Percentiles rank a stretch among this genome's conserved stretches.
phyloP scores from a whole-genome alignment of 2,888 invertebrate genomes.

The Sinelater perroti region DNA sequence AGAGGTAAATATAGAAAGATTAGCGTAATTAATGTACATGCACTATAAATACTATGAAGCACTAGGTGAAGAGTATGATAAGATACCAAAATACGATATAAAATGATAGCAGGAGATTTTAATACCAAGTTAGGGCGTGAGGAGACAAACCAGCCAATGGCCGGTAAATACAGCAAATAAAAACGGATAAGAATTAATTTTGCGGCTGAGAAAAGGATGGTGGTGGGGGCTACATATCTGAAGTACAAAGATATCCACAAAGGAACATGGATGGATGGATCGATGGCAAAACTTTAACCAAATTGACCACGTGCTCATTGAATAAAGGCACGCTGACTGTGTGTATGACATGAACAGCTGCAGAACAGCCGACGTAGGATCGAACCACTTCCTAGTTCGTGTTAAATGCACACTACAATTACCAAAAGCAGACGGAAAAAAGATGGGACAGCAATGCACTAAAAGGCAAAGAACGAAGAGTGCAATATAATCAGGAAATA shows the following conservation, averaged over 20 bases:
- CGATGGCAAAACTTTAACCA: conserved; percentile 16
- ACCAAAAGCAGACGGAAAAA: no score
- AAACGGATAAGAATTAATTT: no score
- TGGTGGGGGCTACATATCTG: background rate
- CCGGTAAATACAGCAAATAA: conserved; percentile 22
- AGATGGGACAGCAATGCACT: no score
- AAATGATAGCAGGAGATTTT: conserved; percentile 33
- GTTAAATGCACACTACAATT: no score
- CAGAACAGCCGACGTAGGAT: no score
- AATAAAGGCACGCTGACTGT: no score
- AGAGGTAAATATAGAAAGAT: no score
- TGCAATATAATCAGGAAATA: no score
- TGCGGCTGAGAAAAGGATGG: background rate
- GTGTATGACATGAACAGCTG: no score
- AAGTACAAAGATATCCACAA: conserved; percentile 3
- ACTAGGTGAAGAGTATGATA: conserved; percentile 19
- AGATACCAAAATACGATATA: conserved; percentile 22
- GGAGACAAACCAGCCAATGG: conserved; percentile 17
- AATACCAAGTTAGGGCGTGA: conserved; percentile 33
- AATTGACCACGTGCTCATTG: conserved; percentile 13
- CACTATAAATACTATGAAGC: conserved; percentile 33
- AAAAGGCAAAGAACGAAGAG: no score
- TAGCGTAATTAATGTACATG: no score
- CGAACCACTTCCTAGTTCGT: no score
- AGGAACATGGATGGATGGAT: conserved; percentile 2